These are phyloP conservation scores for Trachelus troglodyta DNA, from an alignment of 2,888 invertebrate species.

Conservation along the genomic window DNA sequence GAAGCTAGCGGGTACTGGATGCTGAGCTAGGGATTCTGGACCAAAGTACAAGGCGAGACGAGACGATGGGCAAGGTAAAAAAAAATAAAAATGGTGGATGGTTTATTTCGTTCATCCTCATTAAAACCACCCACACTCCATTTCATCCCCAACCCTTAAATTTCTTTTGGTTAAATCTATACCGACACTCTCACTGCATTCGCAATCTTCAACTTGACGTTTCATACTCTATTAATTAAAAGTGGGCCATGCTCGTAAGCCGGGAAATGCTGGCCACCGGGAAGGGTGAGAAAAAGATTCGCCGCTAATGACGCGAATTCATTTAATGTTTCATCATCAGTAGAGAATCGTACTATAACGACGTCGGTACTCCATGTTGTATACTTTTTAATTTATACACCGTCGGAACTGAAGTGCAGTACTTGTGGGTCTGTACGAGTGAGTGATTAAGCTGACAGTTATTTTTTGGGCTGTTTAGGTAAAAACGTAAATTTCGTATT, in stretches of 20 bases:
- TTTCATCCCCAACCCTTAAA: conserved; percentile 24
- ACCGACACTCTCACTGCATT: conserved; percentile 27
- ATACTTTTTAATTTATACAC: background rate
- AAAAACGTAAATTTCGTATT: background rate
- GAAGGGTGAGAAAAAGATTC: conserved; percentile 28
- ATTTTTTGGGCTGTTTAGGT: background rate
- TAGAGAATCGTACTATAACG: background rate
- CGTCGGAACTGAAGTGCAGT: background rate
- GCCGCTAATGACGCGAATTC: conserved; percentile 40
- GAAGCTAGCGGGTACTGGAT: conserved; percentile 12
- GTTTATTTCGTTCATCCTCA: conserved; percentile 62
- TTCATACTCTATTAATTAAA: conserved; percentile 60
- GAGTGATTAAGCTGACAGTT: background rate
- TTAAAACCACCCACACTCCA: conserved; percentile 51
- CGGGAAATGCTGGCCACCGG: conserved; percentile 47
- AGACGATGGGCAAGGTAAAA: conserved; percentile 8
- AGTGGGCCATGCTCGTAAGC: conserved; percentile 34
- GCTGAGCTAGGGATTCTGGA: conserved; percentile 13
- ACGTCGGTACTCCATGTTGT: background rate
- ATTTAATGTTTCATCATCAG: conserved; percentile 17
- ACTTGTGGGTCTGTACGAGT: background rate
- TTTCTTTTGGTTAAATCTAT: conserved; percentile 29
- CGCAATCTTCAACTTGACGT: conserved; percentile 42
- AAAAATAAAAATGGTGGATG: conserved; percentile 25
- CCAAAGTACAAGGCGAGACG: conserved; percentile 10